Base-by-base conservation (phyloP, 2,888 invertebrate genomes). In the Junonia oenone region DNA sequence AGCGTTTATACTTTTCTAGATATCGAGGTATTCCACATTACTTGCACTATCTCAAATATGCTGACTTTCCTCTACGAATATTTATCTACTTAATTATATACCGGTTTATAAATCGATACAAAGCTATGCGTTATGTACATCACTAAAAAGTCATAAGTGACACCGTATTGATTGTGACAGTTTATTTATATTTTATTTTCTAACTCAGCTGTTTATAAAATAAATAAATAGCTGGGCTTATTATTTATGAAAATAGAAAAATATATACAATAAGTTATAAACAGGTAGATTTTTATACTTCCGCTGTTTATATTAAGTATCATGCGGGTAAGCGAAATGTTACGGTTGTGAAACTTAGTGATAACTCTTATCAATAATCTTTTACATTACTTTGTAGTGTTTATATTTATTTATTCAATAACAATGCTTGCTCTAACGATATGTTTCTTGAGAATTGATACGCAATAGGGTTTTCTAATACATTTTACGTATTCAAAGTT, bases 321-420 rank as follows among this genome's bases (percentile, higher is more conserved):
- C 31, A 73, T 73, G 73, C 63, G 67, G 70, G 73, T 72, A 67
- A 69, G 71, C 62, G 49, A 38, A 22, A n/a, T 40, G 5, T 6
- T 9, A 15, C 6, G 4, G 37, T 8, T 17, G 4, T 11, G 11
- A 40, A 9, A 19, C 3, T 19, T 2, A 40, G 13, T 35, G 6
- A 13, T 35, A 6, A 13, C n/a, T n/a, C 1, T 35, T 35, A 5
- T 13, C 14, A 14, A 5, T 40, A 15, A 40, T 19, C 17, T 19
- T 11, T 40, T 19, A 19, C 19, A 15, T 4, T 1, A n/a, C 6
- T 13, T 35, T 35, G 13, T 14, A 35, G n/a, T 35, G 35, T 13
- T n/a, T 3, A 22, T 22, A 22, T 22, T 22, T 22, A 22, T 5
- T 5, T 22, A 22, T 22, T 22, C 22, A 22, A 22, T 22, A 22